A percentile compares a stretch with the other conserved stretches of the same genome.
Evolutionary conservation across 2,113 vertebrate genomes (phyloP).

Genomic region (Aythya baeri): DNA sequence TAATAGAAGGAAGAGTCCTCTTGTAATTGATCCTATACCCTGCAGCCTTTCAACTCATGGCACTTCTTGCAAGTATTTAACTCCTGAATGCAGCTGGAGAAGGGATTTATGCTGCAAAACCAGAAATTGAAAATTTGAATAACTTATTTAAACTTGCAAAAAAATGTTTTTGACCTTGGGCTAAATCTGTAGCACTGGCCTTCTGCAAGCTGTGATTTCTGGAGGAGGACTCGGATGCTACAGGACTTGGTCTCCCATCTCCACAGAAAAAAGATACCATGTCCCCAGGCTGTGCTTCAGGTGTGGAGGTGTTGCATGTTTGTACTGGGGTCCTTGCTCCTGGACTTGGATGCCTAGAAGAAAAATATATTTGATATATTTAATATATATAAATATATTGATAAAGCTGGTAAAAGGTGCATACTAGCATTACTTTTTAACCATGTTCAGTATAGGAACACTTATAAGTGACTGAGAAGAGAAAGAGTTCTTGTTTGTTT

Average conservation of each 20-base stretch:
- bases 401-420: no score
- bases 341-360: background rate
- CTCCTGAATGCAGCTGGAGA: background rate
- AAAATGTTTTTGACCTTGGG: background rate
- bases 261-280: accelerated
- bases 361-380: background rate
- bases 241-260: background rate
- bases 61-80: background rate
- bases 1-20: background rate
- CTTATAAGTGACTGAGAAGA: no score
- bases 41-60: background rate
- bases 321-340: background rate
- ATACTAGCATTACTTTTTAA: no score
- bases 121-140: background rate
- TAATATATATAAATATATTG: no score
- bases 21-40: background rate
- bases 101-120: background rate
- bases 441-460: no score
- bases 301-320: accelerated
- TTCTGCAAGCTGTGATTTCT: background rate
- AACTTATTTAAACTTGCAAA: background rate
- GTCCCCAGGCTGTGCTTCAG: background rate
- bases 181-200: background rate
- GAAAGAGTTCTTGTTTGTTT: no score
- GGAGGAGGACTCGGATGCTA: background rate